Evolutionary conservation across 2,888 invertebrate species (phyloP).

Genomic region (Drosophila prostipennis): DNA sequence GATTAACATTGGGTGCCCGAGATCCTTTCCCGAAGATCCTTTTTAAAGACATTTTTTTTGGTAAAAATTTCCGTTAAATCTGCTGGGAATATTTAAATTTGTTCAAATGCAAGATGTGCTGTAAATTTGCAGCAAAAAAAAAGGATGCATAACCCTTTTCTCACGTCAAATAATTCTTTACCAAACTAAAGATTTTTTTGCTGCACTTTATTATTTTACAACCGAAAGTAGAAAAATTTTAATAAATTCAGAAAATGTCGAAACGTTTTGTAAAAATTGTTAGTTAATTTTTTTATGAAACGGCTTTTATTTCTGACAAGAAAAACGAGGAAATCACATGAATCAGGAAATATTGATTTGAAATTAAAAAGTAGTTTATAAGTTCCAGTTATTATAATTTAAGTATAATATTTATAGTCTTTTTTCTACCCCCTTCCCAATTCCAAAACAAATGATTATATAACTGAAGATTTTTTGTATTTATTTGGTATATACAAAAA

Average conservation of each 20-base stretch:
- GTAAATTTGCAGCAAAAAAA: slow-evolving; percentile 22
- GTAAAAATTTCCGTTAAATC: slow-evolving; percentile 60
- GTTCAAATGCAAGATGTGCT: slow-evolving; percentile 15
- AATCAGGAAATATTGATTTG: too few species aligned
- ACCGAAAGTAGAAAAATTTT: not conserved
- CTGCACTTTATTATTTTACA: not conserved
- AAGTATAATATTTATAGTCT: too few species aligned
- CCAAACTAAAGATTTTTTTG: not conserved
- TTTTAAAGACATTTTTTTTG: slow-evolving; percentile 33
- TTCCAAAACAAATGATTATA: not conserved
- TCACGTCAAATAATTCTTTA: slow-evolving; percentile 5
- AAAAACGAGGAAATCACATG: too few species aligned
- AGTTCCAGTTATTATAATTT: too few species aligned
- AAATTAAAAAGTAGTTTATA: not conserved
- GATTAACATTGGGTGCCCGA: slow-evolving; percentile 8
- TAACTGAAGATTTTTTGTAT: slow-evolving; percentile 39
- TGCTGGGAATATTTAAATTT: slow-evolving; percentile 25
- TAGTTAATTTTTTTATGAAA: too few species aligned
- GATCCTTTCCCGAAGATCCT: slow-evolving; percentile 24
- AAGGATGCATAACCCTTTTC: slow-evolving; percentile 7
- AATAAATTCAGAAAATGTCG: not conserved
- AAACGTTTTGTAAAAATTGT: too few species aligned
- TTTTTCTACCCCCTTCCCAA: not conserved
- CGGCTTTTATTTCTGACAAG: too few species aligned
- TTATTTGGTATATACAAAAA: slow-evolving; percentile 75